Conservation (phyloP, 2,113 vertebrate genomes). For the Tupaia tana region DNA sequence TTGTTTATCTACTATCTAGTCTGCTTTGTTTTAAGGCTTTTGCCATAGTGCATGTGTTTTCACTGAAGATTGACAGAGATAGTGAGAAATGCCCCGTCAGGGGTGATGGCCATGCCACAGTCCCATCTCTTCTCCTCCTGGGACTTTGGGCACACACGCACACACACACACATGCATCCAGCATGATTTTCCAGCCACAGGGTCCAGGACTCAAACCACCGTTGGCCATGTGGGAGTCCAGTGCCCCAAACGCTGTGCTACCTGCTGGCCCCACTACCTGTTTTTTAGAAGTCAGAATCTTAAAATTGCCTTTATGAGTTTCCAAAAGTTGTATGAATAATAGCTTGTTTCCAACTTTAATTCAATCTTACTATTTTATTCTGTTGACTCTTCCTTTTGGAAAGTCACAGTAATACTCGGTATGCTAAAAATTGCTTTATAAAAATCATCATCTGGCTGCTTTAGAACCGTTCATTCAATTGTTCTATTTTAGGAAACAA, state of each 20-base stretch:
- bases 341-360: not conserved
- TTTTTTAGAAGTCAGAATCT: not conserved
- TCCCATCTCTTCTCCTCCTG: too few species aligned
- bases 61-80: too few species aligned
- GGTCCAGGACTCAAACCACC: too few species aligned
- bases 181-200: too few species aligned
- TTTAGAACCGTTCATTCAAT: not conserved
- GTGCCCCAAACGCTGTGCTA: too few species aligned
- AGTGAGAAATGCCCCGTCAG: too few species aligned
- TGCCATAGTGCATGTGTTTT: too few species aligned
- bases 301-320: constrained; percentile 3
- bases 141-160: too few species aligned
- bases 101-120: too few species aligned
- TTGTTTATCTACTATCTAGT: not conserved
- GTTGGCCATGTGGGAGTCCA: too few species aligned
- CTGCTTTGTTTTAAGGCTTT: too few species aligned
- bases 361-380: not conserved
- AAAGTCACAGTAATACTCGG: not conserved
- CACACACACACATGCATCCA: too few species aligned
- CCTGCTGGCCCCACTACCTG: not conserved
- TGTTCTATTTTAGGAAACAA: not conserved
- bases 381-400: not conserved
- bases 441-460: constrained; percentile 26
- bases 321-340: not conserved
- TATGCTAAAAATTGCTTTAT: constrained; percentile 7